Base-by-base conservation (phyloP, 2,888 invertebrate genomes). In the Alloplasta piceator region DNA sequence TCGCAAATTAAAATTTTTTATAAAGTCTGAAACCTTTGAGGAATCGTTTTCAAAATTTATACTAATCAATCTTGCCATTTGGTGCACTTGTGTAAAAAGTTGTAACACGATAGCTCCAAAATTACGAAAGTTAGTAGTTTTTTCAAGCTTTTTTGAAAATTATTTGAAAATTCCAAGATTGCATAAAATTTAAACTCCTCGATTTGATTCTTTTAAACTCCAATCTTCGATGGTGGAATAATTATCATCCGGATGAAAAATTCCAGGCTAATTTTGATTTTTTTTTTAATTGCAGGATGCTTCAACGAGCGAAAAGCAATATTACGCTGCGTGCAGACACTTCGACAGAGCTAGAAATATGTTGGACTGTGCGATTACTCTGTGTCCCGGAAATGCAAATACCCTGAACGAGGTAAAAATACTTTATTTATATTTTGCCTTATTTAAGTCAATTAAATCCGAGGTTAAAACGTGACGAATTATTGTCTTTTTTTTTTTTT, bases 311-410 rank as follows among this genome's bases (percentile, higher is more conserved):
- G 92, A 90, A 77, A 88, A 86, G 84, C 90, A 90, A 78, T 98
- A 97, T 92, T 94, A 96, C 78, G 96, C 96, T 14, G 97, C 98
- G 0, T 97, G 97, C 88, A 97, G 98, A 92, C 97, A 97, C 92
- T 98, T 98, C 91, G 97, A 97, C 91, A 97, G 98, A 92, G 98
- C 98, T 2, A 95, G 97, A 81, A 95, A 96, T 85, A 94, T 98
- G 82, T 93, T 98, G 77, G 98, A 98, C 93, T 95, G 95, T 66
- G 95, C 98, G 79, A 94, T 95, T 36, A 95, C 96, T 79, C 96
- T 97, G 9, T 96, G 96, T 88, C 96, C 96, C 89, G 97, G 86
- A 36, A 91, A 91, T 82, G 79, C 89, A 16, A 90, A 86, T 81
- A 90, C 87, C n/a, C 86, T 90, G 50, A 91, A 89, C 41, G 92